Evolutionary conservation across 2,797 vertebrate species (phyloP).

Genomic region (Clarias fuscus): DNA sequence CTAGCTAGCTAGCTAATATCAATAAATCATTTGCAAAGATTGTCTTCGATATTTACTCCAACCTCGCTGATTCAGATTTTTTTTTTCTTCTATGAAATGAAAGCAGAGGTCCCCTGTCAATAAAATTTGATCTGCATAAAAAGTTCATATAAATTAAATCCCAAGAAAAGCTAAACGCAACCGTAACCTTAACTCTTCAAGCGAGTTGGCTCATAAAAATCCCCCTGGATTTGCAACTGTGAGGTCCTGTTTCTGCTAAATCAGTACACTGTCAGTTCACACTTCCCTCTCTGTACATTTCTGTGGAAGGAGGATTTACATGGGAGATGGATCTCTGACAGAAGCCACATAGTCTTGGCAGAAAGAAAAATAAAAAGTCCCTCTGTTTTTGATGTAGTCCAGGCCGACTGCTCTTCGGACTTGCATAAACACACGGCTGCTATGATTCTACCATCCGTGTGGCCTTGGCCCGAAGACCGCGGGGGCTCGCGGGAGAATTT

Average conservation of each 20-base stretch:
- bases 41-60: background rate
- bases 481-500: conserved; percentile 39
- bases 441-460: conserved; percentile 51
- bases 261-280: conserved; percentile 31
- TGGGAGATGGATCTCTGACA: conserved; percentile 45
- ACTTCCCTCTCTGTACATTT: conserved; percentile 29
- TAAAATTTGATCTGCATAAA: background rate
- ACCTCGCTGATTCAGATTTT: background rate
- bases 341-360: conserved; percentile 45
- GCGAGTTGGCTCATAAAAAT: background rate
- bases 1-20: background rate
- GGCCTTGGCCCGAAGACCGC: conserved; percentile 42
- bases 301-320: conserved; percentile 25
- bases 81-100: background rate
- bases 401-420: conserved; percentile 26
- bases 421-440: conserved; percentile 51
- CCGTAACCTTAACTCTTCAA: conserved; percentile 11
- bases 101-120: background rate
- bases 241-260: conserved; percentile 31
- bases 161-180: background rate
- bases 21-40: background rate
- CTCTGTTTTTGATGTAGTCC: conserved; percentile 45
- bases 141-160: conserved; percentile 6
- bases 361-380: conserved; percentile 38
- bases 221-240: conserved; percentile 18